These are phyloP conservation scores for Microctenopoma steveboyesi DNA, from an alignment of 2,797 vertebrate genomes.

Conservation along the genomic window DNA sequence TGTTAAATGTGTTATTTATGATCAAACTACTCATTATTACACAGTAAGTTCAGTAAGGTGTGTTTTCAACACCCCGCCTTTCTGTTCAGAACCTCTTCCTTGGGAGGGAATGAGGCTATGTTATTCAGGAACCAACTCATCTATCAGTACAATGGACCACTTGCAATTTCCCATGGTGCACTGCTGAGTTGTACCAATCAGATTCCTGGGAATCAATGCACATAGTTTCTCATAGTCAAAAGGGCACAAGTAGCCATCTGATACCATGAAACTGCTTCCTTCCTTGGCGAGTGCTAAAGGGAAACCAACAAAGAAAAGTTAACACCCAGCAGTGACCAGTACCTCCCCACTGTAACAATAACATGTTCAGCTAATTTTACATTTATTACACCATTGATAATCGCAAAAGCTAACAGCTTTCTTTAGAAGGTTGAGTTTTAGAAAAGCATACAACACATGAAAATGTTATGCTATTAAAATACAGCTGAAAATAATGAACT, in stretches of 20 bases:
- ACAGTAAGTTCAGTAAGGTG: slow-evolving; percentile 21
- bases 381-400: not conserved
- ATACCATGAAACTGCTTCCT: slow-evolving; percentile 61
- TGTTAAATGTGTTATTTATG: slow-evolving; percentile 1
- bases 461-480: not conserved
- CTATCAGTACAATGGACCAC: slow-evolving; percentile 84
- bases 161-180: slow-evolving; percentile 76
- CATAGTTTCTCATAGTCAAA: slow-evolving; percentile 59
- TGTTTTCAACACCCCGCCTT: slow-evolving; percentile 45
- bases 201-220: slow-evolving; percentile 81
- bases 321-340: slow-evolving; percentile 52
- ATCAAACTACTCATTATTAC: slow-evolving; percentile 2
- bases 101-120: slow-evolving; percentile 78
- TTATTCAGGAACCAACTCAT: slow-evolving; percentile 83
- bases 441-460: not conserved
- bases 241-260: slow-evolving; percentile 59
- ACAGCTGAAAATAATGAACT: not conserved
- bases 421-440: not conserved
- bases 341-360: slow-evolving; percentile 46
- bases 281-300: slow-evolving; percentile 44
- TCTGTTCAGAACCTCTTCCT: slow-evolving; percentile 30
- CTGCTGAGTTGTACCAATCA: slow-evolving; percentile 61
- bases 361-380: slow-evolving; percentile 21
- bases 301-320: slow-evolving; percentile 59
- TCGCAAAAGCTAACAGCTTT: not conserved